Evolutionary conservation across 2,797 vertebrate genomes (phyloP), one percentile per base, ranked within the genome.

Genomic region (Podarcis siculus): DNA sequence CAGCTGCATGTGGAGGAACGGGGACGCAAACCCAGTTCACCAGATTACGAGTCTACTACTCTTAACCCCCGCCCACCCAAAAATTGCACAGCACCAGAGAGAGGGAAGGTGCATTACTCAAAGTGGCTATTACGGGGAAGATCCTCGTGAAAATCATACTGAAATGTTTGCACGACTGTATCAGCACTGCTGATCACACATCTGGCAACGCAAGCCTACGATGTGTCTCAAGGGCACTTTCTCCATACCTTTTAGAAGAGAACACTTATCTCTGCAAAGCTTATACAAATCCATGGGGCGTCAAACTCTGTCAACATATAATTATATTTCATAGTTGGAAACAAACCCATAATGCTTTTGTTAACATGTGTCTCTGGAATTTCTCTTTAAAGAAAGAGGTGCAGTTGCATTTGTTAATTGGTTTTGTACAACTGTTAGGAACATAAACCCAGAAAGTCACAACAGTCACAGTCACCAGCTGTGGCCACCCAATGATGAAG

Each of bases 261-360:
- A 37, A 37, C 37, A 66, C 4, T 61, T 73, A 64, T 81, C 37
- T 42, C 12, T 25, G 42, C 55, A 32, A 61, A n/a, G 10, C 8
- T 92, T 82, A 71, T 17, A 90, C 81, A 89, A 89, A 94, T 55
- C 49, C 79, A 90, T 85, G 58, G 83, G 85, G 39, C 92, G 94
- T 89, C 90, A 15, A 91, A 89, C 17, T 81, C 89, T 92, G 87
- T 87, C 91, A 95, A 7, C 37, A 77, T 90, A 37, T 79, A 91
- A 93, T 91, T 86, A 73, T 5, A 1, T 90, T 96, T 95, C 86
- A 86, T 23, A 80, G 71, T 66, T 69, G 93, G 32, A 80, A 75
- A 92, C 92, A 92, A 96, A 87, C 96, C 93, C 93, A 92, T 17
- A 78, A 82, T 78, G 82, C 86, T 85, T 93, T 91, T 87, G 58